These are phyloP conservation scores for Bruchidius siliquastri DNA, from an alignment of 2,888 invertebrate genomes.

Conservation along the genomic window DNA sequence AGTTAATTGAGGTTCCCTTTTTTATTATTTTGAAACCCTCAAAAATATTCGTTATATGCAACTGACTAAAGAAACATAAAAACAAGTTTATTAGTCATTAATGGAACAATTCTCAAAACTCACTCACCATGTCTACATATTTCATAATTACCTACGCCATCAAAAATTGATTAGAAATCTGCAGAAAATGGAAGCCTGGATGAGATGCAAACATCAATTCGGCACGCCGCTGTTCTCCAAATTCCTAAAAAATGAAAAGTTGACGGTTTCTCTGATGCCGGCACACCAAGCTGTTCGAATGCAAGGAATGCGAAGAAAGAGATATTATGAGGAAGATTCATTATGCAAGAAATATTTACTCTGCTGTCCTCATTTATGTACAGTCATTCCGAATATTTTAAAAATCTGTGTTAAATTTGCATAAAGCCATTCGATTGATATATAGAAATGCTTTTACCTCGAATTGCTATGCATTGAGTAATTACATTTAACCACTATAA, in stretches of 20 bases:
- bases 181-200: too few species aligned
- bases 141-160: too few species aligned
- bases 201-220: too few species aligned
- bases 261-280: not conserved
- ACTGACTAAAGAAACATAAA: too few species aligned
- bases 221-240: not conserved
- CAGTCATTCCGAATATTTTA: not conserved
- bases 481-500: too few species aligned
- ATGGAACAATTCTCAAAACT: too few species aligned
- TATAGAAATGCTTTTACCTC: not conserved
- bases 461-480: not conserved
- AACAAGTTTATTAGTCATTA: too few species aligned
- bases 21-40: too few species aligned
- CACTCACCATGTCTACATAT: too few species aligned
- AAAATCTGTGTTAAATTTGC: not conserved
- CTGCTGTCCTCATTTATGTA: not conserved
- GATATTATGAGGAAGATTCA: not conserved
- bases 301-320: not conserved
- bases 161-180: too few species aligned
- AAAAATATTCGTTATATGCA: too few species aligned
- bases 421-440: not conserved
- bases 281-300: not conserved
- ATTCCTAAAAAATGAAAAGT: not conserved
- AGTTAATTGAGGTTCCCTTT: too few species aligned
- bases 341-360: not conserved